These are phyloP conservation scores for Scomber colias DNA, from an alignment of 2,113 vertebrate genomes.

Conservation along the genomic window DNA sequence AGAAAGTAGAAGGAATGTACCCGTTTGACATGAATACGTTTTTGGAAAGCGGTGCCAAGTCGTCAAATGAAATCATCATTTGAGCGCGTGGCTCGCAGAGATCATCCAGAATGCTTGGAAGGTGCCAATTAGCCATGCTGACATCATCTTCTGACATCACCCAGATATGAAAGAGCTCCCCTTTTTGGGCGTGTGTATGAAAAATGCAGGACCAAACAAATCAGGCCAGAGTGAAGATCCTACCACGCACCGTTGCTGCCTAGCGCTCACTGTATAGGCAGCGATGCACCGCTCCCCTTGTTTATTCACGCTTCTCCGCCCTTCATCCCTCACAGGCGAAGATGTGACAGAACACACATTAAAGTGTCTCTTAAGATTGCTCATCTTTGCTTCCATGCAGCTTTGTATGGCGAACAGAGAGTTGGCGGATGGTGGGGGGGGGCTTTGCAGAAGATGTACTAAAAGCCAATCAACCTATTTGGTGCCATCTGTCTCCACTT, in stretches of 20 bases:
- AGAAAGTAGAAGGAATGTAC: conserved; percentile 50
- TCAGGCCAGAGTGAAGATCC: conserved; percentile 8
- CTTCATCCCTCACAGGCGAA: conserved; percentile 60
- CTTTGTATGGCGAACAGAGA: conserved; percentile 45
- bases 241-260: too few relatives aligned
- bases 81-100: conserved; percentile 30
- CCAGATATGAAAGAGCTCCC: conserved; percentile 51
- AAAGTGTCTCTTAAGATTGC: conserved; percentile 61
- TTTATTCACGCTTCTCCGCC: conserved; percentile 61
- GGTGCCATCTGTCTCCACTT: conserved; percentile 75
- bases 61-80: conserved; percentile 56
- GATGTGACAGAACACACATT: conserved; percentile 67
- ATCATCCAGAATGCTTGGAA: conserved; percentile 42
- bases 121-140: conserved; percentile 60
- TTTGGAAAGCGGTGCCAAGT: conserved; percentile 53
- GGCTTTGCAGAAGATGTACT: conserved; percentile 52
- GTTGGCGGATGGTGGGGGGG: not conserved
- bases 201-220: conserved; percentile 35
- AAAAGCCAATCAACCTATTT: conserved; percentile 70
- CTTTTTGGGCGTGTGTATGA: conserved; percentile 36
- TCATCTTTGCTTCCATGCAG: conserved; percentile 31
- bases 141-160: conserved; percentile 58
- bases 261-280: conserved; percentile 11
- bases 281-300: conserved; percentile 25
- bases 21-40: conserved; percentile 51